Conservation (phyloP, 2,888 invertebrate genomes). For the Erannis defoliaria region DNA sequence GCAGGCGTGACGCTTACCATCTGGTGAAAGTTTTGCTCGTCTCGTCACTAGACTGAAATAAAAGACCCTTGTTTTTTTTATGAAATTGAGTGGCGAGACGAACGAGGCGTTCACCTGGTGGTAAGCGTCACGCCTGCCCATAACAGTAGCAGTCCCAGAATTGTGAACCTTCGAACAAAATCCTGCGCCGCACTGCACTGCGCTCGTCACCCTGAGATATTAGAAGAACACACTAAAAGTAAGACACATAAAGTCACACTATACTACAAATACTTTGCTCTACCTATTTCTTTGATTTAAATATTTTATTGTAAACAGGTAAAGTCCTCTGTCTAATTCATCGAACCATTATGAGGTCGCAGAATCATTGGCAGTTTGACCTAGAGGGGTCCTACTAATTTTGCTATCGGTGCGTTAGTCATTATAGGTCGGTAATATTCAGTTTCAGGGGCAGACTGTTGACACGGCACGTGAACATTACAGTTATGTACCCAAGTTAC, state of each 20-base stretch:
- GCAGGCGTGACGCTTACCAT: no score
- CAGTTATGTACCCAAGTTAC: constrained; percentile 52
- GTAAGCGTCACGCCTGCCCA: no score
- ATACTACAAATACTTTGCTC: background rate
- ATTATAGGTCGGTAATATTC: constrained; percentile 44
- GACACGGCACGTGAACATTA: constrained; percentile 43
- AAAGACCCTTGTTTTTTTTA: no score
- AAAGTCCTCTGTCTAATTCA: constrained; percentile 13
- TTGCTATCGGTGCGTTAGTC: constrained; percentile 26
- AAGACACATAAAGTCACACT: background rate
- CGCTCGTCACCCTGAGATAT: no score
- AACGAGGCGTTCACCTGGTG: no score
- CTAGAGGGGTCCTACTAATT: constrained; percentile 3
- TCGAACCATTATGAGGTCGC: constrained; percentile 6
- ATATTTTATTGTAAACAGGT: constrained; percentile 20
- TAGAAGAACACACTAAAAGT: background rate
- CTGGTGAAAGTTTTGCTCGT: no score
- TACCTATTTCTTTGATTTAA: constrained; percentile 6
- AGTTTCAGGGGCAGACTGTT: constrained; percentile 54
- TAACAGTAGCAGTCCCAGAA: no score
- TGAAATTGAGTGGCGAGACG: no score
- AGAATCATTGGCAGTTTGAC: constrained; percentile 3
- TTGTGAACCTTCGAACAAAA: no score
- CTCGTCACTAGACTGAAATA: no score
- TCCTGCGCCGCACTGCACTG: no score